A percentile compares a stretch with the other conserved stretches of the same genome.
phyloP scores from a whole-genome alignment of 64 coral and sea anemone genomes.

The Cladopsammia gracilis region DNA sequence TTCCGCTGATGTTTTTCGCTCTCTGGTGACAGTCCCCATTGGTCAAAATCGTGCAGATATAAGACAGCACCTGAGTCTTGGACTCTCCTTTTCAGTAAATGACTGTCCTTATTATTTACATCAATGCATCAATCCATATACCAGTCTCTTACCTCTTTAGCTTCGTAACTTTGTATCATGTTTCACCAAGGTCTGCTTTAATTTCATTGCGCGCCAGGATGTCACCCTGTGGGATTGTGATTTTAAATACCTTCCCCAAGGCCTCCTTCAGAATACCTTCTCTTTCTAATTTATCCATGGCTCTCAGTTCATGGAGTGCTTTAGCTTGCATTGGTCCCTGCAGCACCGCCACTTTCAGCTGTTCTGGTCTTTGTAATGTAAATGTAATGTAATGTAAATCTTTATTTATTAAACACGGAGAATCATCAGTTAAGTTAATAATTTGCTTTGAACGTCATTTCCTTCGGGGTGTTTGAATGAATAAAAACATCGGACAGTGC shows the following conservation, averaged over 20 bases:
- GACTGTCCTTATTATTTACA: too few relatives aligned
- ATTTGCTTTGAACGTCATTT: too few relatives aligned
- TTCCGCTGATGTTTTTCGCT: constrained; percentile 28
- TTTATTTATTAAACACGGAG: too few relatives aligned
- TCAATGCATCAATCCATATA: too few relatives aligned
- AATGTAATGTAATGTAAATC: too few relatives aligned
- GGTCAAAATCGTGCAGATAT: neutral
- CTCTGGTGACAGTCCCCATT: constrained; percentile 41
- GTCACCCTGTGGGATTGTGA: constrained; percentile 30
- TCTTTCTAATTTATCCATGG: constrained; percentile 14
- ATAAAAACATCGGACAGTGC: too few relatives aligned
- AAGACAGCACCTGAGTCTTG: too few relatives aligned
- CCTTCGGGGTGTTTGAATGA: too few relatives aligned
- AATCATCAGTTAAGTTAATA: too few relatives aligned
- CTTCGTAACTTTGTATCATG: constrained; percentile 46
- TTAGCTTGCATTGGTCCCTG: neutral
- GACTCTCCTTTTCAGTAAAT: too few relatives aligned
- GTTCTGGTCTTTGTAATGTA: too few relatives aligned
- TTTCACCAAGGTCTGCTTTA: constrained; percentile 57
- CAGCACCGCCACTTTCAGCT: neutral
- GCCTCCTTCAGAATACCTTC: constrained; percentile 28
- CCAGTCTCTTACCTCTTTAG: constrained; percentile 1
- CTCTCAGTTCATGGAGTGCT: neutral
- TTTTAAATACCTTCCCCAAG: constrained; percentile 36
- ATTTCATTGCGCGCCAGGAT: constrained; percentile 45